Evolutionary conservation across 2,113 vertebrate genomes (phyloP), one percentile per base, ranked within the genome.

Genomic region (Junco hyemalis): DNA sequence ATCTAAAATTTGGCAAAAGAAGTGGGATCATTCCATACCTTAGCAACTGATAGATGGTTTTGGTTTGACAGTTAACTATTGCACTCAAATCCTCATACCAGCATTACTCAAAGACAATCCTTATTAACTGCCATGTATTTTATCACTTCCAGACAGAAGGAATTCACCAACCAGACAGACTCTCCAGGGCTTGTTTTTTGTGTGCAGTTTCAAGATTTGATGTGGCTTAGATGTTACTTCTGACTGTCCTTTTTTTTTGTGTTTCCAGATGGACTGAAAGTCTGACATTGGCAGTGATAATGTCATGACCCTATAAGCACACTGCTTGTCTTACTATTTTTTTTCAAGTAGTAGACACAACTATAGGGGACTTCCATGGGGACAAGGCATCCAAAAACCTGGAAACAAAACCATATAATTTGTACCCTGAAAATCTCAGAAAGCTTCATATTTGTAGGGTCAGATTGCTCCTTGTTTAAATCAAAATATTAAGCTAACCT

Each of bases 91-190:
- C n/a, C 72, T 94, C 72, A 21, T 73, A 83, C 78, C 87, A 85
- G 59, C 78, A 86, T 44, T 82, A 79, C 50, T 70, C 6, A 3
- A 88, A 68, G 64, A 71, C 65, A 66, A 38, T 50, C 16, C 50
- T 81, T 61, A 73, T 59, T 72, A 92, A 56, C 48, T 18, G 44
- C 28, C 69, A 79, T 68, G 64, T 48, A 84, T 88, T 93, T 93
- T 69, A 45, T 83, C 88, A 88, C 60, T 80, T 90, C 74, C 71
- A 93, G 79, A 74, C 87, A 95, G 56, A 86, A 92, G 74, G 80
- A 96, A 94, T 88, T 96, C 80, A 92, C 69, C 69, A 79, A 80
- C n/a, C 71, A 96, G 92, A 83, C 81, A 95, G 54, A 86, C 65
- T 84, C 69, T 77, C 54, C 5, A 2, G 57, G 47, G 44, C 54